Evolutionary conservation across 2,113 vertebrate species (phyloP), one percentile per base, ranked within the genome.

Genomic region (Motacilla tschutschensis): DNA sequence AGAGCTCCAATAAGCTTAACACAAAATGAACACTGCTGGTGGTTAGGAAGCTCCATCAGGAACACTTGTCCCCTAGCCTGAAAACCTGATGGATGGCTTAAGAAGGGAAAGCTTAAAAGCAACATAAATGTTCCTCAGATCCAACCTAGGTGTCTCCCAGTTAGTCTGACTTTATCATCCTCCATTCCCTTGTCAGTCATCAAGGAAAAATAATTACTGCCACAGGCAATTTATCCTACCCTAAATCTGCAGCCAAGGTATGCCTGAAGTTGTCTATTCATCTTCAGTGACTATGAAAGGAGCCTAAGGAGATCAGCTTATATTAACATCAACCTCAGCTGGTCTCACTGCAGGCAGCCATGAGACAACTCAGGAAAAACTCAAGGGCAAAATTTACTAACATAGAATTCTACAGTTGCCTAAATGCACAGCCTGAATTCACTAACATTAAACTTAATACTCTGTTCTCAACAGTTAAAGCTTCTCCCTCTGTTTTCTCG

Each of bases 11-110:
- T 53, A 44, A 58, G 10, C 0, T 2, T 54, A 36, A 17, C 2
- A 1, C 25, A 76, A 80, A 73, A 43, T 0, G 2, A 17, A 28
- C 22, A 41, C 28, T 0, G 0, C 3, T 43, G 44, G 9, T 44
- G 17, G 15, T 24, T 46, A 59, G 36, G 44, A 85, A 51, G 5
- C 3, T 41, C 29, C n/a, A 21, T 17, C 12, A 70, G 82, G 85
- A 83, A 53, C 59, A 43, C 35, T 41, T 62, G 44, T 28, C 72
- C 69, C 28, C 44, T 51, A 55, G 24, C 26, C 62, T 22, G 12
- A 18, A 36, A 82, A 38, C 12, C 12, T 33, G 47, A 90, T 40
- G 48, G 63, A 84, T 46, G 26, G 22, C 33, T 84, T 70, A 73
- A 79, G 44, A 5, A 71, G 6, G 5, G 18, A 83, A 89, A 85